Percentiles rank a stretch among this genome's conserved stretches.
Evolutionary conservation across 64 coral and sea anemone species (phyloP).

Genomic region (Dendrophyllia cribrosa): DNA sequence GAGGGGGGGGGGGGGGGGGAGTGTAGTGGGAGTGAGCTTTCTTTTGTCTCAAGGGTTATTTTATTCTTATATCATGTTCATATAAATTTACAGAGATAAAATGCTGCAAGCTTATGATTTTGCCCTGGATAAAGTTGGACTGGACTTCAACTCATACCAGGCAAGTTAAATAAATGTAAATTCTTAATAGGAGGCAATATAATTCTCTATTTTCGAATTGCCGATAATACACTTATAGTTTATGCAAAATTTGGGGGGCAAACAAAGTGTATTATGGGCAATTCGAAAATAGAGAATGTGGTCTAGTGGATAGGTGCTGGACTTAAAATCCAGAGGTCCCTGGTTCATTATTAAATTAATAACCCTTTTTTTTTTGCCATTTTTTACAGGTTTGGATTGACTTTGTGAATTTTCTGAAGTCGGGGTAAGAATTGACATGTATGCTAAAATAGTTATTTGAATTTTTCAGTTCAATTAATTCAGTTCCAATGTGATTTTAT

Average conservation of each 20-base stretch:
- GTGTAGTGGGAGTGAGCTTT: too few species aligned
- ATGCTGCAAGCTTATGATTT: constrained; percentile 99
- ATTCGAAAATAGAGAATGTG: too few species aligned
- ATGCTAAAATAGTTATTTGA: background rate
- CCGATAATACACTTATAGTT: too few species aligned
- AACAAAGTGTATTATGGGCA: too few species aligned
- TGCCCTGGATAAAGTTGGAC: constrained; percentile 97
- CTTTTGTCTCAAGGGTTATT: too few species aligned
- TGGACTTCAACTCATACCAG: constrained; percentile 99
- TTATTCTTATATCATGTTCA: too few species aligned
- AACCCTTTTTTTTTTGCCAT: background rate
- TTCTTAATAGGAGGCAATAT: background rate
- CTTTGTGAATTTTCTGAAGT: constrained; percentile 91
- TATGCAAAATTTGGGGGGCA: too few species aligned
- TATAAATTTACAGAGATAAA: constrained; percentile 77
- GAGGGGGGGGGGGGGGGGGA: too few species aligned
- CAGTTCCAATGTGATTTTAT: background rate
- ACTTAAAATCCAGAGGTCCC: too few species aligned
- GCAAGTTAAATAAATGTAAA: constrained; percentile 10
- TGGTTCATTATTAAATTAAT: background rate
- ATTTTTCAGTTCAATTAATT: background rate
- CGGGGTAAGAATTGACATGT: constrained; percentile 70
- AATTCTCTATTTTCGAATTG: too few species aligned
- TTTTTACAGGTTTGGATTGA: constrained; percentile 90
- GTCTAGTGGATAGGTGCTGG: too few species aligned